These are phyloP conservation scores for Dermolepida albohirtum DNA, from an alignment of 2,888 invertebrate genomes.

Conservation along the genomic window DNA sequence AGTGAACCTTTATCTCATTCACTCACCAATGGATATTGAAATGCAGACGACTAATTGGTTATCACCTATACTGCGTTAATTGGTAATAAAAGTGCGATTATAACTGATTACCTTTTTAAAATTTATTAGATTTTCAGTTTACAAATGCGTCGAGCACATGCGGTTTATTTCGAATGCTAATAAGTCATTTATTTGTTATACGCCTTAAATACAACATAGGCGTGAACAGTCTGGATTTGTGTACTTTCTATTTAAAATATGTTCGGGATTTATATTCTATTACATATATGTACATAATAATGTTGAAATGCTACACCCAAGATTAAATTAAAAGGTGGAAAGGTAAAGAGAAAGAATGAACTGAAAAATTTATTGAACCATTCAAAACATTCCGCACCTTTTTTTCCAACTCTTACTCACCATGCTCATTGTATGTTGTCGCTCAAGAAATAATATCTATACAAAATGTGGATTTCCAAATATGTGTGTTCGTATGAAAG, in stretches of 20 bases:
- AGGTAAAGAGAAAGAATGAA: slow-evolving; percentile 17
- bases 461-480: slow-evolving; percentile 33
- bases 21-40: slow-evolving; percentile 21
- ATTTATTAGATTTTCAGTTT: slow-evolving; percentile 1
- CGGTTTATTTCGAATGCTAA: too few relatives aligned
- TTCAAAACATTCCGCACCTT: slow-evolving; percentile 35
- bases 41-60: slow-evolving; percentile 39
- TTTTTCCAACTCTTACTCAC: slow-evolving; percentile 1
- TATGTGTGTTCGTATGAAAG: slow-evolving; percentile 27
- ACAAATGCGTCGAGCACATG: too few relatives aligned
- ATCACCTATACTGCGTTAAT: slow-evolving; percentile 40
- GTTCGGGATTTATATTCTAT: too few relatives aligned
- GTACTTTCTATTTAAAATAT: slow-evolving; percentile 29
- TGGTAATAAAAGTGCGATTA: slow-evolving; percentile 38
- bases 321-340: slow-evolving; percentile 36
- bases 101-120: slow-evolving; percentile 23
- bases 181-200: too few relatives aligned
- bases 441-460: slow-evolving; percentile 25
- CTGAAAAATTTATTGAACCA: slow-evolving; percentile 36
- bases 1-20: too few relatives aligned
- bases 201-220: slow-evolving; percentile 23
- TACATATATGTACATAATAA: slow-evolving; percentile 5
- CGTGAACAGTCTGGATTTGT: slow-evolving; percentile 20
- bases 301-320: slow-evolving; percentile 34
- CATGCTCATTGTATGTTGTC: slow-evolving; percentile 8